These are phyloP conservation scores for Syritta pipiens DNA, from an alignment of 2,888 invertebrate species.

Conservation along the genomic window DNA sequence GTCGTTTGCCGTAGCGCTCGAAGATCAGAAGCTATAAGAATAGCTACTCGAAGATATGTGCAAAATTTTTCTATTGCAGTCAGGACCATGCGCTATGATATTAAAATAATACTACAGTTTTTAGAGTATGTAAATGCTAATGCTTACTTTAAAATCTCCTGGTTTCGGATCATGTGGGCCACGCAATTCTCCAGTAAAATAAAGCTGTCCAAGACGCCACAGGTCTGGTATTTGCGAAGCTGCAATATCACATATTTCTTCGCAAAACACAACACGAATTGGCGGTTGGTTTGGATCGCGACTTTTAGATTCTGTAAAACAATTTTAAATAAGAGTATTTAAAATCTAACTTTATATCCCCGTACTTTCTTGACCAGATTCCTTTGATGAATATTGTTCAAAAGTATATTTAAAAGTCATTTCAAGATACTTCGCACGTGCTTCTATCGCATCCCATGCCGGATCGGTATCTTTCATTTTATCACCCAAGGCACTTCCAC, in stretches of 20 bases:
- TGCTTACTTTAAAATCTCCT: constrained; percentile 85
- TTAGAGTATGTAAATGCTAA: neutral
- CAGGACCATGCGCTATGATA: constrained; percentile 86
- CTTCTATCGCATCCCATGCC: constrained; percentile 96
- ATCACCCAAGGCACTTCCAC: constrained; percentile 76
- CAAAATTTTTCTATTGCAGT: constrained; percentile 88
- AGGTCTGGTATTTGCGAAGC: constrained; percentile 91
- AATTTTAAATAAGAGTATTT: neutral
- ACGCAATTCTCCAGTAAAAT: constrained; percentile 93
- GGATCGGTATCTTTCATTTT: constrained; percentile 86
- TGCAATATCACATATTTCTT: constrained; percentile 88
- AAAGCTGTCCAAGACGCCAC: constrained; percentile 97
- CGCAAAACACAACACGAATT: constrained; percentile 87
- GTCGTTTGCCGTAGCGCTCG: constrained; percentile 77
- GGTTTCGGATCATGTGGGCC: constrained; percentile 88
- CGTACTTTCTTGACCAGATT: constrained; percentile 75
- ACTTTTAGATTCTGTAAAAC: constrained; percentile 73
- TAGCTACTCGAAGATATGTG: constrained; percentile 85
- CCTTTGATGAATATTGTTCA: constrained; percentile 77
- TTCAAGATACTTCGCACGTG: constrained; percentile 89
- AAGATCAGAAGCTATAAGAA: constrained; percentile 84
- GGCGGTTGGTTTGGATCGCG: constrained; percentile 80
- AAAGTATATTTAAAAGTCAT: constrained; percentile 77
- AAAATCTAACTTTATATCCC: neutral
- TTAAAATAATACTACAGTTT: neutral